Base-by-base conservation (phyloP, 2,888 invertebrate species). In the Pycnomerus fuliginosus region DNA sequence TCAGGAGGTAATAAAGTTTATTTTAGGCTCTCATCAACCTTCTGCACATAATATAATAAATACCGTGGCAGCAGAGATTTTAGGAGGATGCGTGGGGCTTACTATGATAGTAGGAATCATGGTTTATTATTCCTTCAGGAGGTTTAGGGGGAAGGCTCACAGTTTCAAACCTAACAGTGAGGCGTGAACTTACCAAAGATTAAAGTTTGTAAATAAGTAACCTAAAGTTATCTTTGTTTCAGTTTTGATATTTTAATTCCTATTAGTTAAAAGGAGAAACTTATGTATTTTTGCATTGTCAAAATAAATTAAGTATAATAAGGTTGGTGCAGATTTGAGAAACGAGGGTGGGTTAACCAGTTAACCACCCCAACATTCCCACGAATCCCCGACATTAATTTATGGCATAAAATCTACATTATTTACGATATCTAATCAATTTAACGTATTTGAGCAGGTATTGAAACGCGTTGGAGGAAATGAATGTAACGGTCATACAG, bases 321-420 rank as follows among this genome's bases (percentile, higher is more conserved):
- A n/a, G n/a, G n/a, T n/a, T n/a, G n/a, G n/a, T n/a, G n/a, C n/a
- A n/a, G n/a, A n/a, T n/a, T n/a, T n/a, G n/a, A n/a, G n/a, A n/a
- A n/a, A n/a, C n/a, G n/a, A n/a, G n/a, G n/a, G n/a, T n/a, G n/a
- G n/a, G n/a, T n/a, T n/a, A n/a, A n/a, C n/a, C n/a, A n/a, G n/a
- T n/a, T n/a, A n/a, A n/a, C n/a, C n/a, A n/a, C n/a, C n/a, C n/a
- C n/a, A n/a, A n/a, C n/a, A n/a, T n/a, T n/a, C n/a, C n/a, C n/a
- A n/a, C n/a, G n/a, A n/a, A n/a, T n/a, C n/a, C n/a, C n/a, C n/a
- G n/a, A n/a, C n/a, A n/a, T n/a, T n/a, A 43, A 43, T 43, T 35
- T 43, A 43, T 43, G 29, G 30, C 42, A 43, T 43, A 36, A 39
- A 30, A 43, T 42, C 39, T 42, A 35, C 42, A 35, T 36, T 43